Evolutionary conservation across 2,113 vertebrate species (phyloP).

Genomic region (Chiloscyllium plagiosum): DNA sequence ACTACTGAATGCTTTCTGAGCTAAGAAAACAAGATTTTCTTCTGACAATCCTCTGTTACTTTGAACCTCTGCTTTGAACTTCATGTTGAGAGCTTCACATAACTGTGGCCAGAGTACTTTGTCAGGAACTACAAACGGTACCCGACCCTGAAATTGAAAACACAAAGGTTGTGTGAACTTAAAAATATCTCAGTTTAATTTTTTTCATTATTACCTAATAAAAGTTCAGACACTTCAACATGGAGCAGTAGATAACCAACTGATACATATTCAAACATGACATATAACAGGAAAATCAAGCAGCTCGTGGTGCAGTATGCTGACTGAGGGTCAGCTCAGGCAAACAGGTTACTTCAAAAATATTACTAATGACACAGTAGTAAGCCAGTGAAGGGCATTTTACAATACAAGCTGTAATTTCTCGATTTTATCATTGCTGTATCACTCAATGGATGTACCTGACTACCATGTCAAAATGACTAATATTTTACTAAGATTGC

Average conservation of each 20-base stretch:
- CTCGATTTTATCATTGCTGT: not conserved
- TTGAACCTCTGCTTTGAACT: slow-evolving; percentile 93
- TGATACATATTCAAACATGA: not conserved
- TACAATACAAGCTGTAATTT: not conserved
- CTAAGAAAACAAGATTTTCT: slow-evolving; percentile 89
- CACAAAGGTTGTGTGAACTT: slow-evolving; percentile 1
- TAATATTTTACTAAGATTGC: not conserved
- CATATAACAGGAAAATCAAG: not conserved
- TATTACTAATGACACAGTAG: no score
- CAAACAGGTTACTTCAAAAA: not conserved
- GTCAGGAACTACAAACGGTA: slow-evolving; percentile 87
- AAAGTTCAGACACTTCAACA: not conserved
- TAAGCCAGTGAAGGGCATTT: not conserved
- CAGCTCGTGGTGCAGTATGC: not conserved
- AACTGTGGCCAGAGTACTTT: slow-evolving; percentile 89
- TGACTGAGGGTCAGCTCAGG: not conserved
- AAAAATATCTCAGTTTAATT: not conserved
- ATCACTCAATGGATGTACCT: not conserved
- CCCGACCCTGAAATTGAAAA: slow-evolving; percentile 65
- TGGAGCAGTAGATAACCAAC: not conserved
- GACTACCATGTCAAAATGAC: not conserved
- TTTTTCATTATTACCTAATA: not conserved
- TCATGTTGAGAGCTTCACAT: slow-evolving; percentile 93
- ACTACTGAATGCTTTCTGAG: slow-evolving; percentile 89
- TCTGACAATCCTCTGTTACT: slow-evolving; percentile 84